phyloP scores from a whole-genome alignment of 2,888 invertebrate genomes.

The Portevinia maculata region DNA sequence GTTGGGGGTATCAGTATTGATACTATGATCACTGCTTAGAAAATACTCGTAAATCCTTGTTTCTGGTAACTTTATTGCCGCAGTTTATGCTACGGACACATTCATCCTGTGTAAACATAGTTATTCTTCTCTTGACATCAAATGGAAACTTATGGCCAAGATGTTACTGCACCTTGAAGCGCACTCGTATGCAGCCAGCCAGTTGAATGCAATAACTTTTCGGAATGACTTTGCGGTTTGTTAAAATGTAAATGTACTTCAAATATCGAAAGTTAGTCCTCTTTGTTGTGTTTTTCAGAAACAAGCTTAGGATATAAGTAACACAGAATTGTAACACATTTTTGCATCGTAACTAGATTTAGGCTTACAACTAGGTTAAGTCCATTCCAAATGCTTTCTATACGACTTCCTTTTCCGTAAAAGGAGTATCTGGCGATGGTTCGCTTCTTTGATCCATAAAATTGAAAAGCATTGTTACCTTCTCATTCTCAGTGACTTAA shows the following conservation, averaged over 20 bases:
- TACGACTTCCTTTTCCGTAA: conserved; percentile 6
- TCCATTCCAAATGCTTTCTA: not conserved
- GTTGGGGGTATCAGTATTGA: conserved; percentile 64
- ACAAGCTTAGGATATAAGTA: conserved; percentile 38
- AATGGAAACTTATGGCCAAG: conserved; percentile 64
- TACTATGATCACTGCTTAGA: conserved; percentile 64
- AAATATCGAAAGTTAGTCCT: conserved; percentile 50
- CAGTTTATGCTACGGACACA: conserved; percentile 46
- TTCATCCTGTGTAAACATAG: conserved; percentile 52
- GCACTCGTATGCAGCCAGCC: not conserved
- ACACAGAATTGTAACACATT: conserved; percentile 1
- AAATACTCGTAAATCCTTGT: conserved; percentile 64
- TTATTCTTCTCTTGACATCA: conserved; percentile 36
- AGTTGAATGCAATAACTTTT: conserved; percentile 62
- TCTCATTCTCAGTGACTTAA: not conserved
- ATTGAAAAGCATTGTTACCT: not conserved
- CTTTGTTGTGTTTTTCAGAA: conserved; percentile 32
- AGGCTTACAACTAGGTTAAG: conserved; percentile 12
- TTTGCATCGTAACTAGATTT: conserved; percentile 12
- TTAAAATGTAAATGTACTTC: conserved; percentile 63
- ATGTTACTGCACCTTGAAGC: conserved; percentile 20
- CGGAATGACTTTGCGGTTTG: conserved; percentile 64
- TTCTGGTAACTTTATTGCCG: conserved; percentile 62
- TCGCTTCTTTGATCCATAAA: not conserved
- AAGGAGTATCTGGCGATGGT: not conserved